These are phyloP conservation scores for Anastrepha ludens DNA, from an alignment of 1,140 invertebrate species.

Conservation along the genomic window DNA sequence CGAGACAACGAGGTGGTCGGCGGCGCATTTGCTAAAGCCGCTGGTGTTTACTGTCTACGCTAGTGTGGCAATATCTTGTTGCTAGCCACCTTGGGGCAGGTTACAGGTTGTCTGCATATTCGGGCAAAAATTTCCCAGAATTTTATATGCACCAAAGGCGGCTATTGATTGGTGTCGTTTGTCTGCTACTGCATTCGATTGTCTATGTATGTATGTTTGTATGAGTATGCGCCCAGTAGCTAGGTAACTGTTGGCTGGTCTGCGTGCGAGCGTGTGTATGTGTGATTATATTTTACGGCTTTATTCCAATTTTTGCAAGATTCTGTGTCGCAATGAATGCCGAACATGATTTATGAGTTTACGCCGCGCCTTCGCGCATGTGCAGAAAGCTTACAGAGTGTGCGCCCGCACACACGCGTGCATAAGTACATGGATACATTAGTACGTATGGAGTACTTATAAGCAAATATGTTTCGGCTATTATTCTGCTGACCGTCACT, in stretches of 20 bases:
- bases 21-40: background rate
- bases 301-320: conserved; percentile 42
- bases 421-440: background rate
- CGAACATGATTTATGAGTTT: conserved; percentile 40
- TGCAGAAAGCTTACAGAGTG: background rate
- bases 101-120: conserved; percentile 43
- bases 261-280: background rate
- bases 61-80: background rate
- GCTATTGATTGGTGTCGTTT: conserved; percentile 33
- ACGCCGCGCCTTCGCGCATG: background rate
- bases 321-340: conserved; percentile 48
- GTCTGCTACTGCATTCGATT: conserved; percentile 38
- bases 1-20: background rate
- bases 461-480: too few relatives aligned
- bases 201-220: background rate
- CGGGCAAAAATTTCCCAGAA: background rate
- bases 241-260: background rate
- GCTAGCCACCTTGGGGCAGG: conserved; percentile 31
- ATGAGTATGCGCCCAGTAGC: too few relatives aligned
- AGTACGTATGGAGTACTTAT: background rate
- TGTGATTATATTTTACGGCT: conserved; percentile 27
- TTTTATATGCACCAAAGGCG: conserved; percentile 22
- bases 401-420: background rate
- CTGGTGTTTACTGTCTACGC: background rate
- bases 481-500: background rate